Percentiles rank a stretch among this genome's conserved stretches.
Conservation (phyloP, 2,888 invertebrate genomes). For the Lasius fuliginosus region DNA sequence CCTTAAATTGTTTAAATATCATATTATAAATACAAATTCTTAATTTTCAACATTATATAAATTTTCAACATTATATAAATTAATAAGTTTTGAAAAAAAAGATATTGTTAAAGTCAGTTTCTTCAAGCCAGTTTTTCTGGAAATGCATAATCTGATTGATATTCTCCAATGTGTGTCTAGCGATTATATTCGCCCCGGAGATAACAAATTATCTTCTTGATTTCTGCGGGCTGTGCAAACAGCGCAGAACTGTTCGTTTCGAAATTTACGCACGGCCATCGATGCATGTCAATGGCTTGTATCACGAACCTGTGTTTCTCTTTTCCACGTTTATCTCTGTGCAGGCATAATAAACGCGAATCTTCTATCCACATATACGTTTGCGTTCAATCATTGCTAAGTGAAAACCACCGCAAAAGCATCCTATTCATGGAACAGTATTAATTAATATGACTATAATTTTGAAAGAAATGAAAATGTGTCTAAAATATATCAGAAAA, state of each 20-base stretch:
- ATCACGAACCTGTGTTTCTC: constrained; percentile 41
- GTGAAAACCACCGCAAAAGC: neutral
- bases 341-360: constrained; percentile 53
- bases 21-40: neutral
- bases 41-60: neutral
- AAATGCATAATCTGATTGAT: constrained; percentile 21
- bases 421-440: neutral
- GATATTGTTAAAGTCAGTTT: neutral
- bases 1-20: neutral
- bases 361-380: neutral
- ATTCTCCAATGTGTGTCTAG: neutral
- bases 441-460: neutral
- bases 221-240: constrained; percentile 34
- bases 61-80: neutral
- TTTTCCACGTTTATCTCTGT: constrained; percentile 46
- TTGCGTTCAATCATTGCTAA: neutral
- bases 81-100: neutral
- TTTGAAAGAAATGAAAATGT: neutral
- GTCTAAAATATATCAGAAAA: neutral
- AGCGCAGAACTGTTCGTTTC: constrained; percentile 1
- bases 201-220: constrained; percentile 66
- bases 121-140: neutral
- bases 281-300: constrained; percentile 42
- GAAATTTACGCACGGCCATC: constrained; percentile 40
- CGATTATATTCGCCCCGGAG: constrained; percentile 65